Evolutionary conservation across 2,113 vertebrate species (phyloP).

Genomic region (Halichoeres trimaculatus): DNA sequence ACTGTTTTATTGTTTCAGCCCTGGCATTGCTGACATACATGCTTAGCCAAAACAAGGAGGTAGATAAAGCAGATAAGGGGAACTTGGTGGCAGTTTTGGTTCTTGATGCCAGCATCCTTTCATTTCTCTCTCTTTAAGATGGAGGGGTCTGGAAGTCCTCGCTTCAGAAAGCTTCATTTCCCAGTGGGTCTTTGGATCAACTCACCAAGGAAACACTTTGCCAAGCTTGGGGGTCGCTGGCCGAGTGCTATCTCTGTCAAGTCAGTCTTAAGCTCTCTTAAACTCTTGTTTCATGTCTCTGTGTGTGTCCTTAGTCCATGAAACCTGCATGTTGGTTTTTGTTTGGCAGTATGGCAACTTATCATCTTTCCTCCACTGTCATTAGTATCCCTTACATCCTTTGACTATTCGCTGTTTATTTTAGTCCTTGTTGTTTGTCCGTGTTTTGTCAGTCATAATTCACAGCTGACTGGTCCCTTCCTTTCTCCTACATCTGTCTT

Average conservation of each 20-base stretch:
- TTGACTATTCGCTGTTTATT: conserved; percentile 60
- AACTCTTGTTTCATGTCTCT: conserved; percentile 7
- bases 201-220: conserved; percentile 93
- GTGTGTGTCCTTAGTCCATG: background rate
- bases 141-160: conserved; percentile 92
- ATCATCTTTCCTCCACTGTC: conserved; percentile 63
- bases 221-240: conserved; percentile 91
- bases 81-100: background rate
- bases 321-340: background rate
- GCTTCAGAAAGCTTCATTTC: conserved; percentile 91
- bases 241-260: conserved; percentile 92
- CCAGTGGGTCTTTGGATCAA: conserved; percentile 95
- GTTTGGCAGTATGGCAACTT: conserved; percentile 30
- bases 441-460: conserved; percentile 70
- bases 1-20: conserved; percentile 73
- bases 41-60: conserved; percentile 1
- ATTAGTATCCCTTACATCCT: conserved; percentile 34
- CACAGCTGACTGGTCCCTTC: conserved; percentile 75
- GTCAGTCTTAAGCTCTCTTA: conserved; percentile 78
- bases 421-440: conserved; percentile 65
- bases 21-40: conserved; percentile 32
- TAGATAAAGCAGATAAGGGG: conserved; percentile 9
- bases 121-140: conserved; percentile 75
- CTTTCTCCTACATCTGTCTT: conserved; percentile 65
- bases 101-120: background rate